phyloP scores from a whole-genome alignment of 2,113 vertebrate species.

The Uropsilus gracilis region DNA sequence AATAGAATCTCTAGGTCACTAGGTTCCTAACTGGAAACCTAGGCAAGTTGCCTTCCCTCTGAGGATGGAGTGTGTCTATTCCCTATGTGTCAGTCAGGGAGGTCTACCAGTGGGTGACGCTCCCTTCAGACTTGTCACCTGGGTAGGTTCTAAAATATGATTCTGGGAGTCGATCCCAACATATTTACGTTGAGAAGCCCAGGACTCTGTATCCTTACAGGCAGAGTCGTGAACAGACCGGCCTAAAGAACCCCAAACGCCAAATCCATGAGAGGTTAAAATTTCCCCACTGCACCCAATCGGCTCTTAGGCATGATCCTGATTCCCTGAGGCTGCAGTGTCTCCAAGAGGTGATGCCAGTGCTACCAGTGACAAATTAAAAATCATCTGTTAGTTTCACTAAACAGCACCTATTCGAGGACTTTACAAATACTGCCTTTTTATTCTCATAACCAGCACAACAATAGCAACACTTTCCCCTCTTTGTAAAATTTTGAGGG shows the following conservation, averaged over 20 bases:
- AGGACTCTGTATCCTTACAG: too few species aligned
- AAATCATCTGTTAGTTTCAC: not conserved
- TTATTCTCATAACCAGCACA: not conserved
- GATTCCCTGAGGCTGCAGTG: not conserved
- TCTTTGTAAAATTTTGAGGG: too few species aligned
- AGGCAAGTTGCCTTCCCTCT: not conserved
- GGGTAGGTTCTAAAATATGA: not conserved
- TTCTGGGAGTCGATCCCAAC: not conserved
- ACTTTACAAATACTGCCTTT: not conserved
- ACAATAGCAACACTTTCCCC: not conserved
- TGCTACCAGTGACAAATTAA: not conserved
- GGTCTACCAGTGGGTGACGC: not conserved
- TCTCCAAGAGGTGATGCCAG: not conserved
- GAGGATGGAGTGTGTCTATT: not conserved
- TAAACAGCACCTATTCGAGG: not conserved
- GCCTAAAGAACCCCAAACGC: too few species aligned
- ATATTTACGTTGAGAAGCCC: not conserved
- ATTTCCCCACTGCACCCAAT: too few species aligned
- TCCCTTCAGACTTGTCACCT: not conserved
- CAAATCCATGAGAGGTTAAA: not conserved
- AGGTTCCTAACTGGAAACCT: not conserved
- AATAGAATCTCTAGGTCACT: not conserved
- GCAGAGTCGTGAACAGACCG: too few species aligned
- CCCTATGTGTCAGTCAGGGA: not conserved
- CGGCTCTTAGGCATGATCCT: too few species aligned